phyloP scores from a whole-genome alignment of 2,888 invertebrate genomes.

The Cerastis rubricosa region DNA sequence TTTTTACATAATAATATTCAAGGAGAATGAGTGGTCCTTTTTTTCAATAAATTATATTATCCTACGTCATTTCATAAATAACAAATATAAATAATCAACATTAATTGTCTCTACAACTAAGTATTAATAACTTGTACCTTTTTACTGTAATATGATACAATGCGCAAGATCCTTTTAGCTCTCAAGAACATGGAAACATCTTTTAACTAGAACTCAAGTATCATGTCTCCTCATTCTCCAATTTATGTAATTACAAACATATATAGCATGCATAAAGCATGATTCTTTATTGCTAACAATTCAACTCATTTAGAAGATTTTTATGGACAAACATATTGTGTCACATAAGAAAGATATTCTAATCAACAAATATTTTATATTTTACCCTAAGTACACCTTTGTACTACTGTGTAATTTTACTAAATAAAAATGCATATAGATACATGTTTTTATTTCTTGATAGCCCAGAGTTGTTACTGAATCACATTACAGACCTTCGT shows the following conservation, averaged over 20 bases:
- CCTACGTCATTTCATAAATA: slow-evolving; percentile 19
- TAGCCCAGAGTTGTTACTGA: slow-evolving; percentile 32
- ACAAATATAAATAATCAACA: slow-evolving; percentile 58
- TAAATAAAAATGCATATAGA: slow-evolving; percentile 64
- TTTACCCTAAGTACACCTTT: slow-evolving; percentile 79
- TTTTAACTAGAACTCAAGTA: not conserved
- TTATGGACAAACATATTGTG: slow-evolving; percentile 51
- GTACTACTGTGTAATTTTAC: slow-evolving; percentile 73
- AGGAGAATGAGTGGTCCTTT: slow-evolving; percentile 44
- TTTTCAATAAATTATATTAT: slow-evolving; percentile 23
- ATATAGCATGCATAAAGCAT: slow-evolving; percentile 33
- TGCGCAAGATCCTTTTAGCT: not conserved
- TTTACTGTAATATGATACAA: slow-evolving; percentile 29
- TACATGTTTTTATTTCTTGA: slow-evolving; percentile 42
- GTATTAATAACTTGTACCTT: slow-evolving; percentile 28
- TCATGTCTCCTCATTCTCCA: slow-evolving; percentile 45
- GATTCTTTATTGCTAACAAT: slow-evolving; percentile 27
- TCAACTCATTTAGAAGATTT: slow-evolving; percentile 54
- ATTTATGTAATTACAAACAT: slow-evolving; percentile 17
- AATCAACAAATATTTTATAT: slow-evolving; percentile 74
- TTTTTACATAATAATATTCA: slow-evolving; percentile 38
- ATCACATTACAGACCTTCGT: slow-evolving; percentile 72
- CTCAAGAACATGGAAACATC: slow-evolving; percentile 19
- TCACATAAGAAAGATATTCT: slow-evolving; percentile 59
- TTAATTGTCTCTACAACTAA: slow-evolving; percentile 37